Evolutionary conservation across 2,113 vertebrate genomes (phyloP).

Genomic region (Alexandromys fortis): DNA sequence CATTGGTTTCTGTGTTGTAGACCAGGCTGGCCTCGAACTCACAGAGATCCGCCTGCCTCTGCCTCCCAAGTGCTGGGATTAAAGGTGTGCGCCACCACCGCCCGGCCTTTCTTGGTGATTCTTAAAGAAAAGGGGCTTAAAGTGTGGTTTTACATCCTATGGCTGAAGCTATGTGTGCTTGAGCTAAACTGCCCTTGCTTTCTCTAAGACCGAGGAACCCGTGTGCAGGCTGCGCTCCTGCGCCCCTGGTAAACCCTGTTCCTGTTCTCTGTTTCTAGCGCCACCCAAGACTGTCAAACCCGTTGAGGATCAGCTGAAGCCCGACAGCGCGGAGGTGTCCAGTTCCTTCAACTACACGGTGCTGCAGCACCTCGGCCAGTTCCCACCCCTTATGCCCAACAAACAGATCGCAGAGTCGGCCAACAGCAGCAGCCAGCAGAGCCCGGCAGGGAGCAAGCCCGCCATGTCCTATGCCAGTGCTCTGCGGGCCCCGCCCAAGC

Average conservation of each 20-base stretch:
- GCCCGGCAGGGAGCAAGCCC: slow-evolving; percentile 88
- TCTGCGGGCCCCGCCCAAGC: slow-evolving; percentile 96
- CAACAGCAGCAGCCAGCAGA: slow-evolving; percentile 85
- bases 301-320: slow-evolving; percentile 92
- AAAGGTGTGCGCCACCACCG: too few species aligned
- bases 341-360: slow-evolving; percentile 91
- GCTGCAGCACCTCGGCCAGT: slow-evolving; percentile 98
- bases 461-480: slow-evolving; percentile 99
- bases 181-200: not conserved
- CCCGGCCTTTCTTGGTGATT: not conserved
- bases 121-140: not conserved
- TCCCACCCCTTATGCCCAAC: slow-evolving; percentile 97
- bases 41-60: too few species aligned
- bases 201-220: accelerated
- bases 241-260: not conserved
- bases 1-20: not conserved
- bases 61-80: too few species aligned
- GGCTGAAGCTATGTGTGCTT: not conserved
- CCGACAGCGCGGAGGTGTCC: slow-evolving; percentile 89
- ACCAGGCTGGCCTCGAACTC: too few species aligned
- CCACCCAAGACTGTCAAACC: slow-evolving; percentile 91
- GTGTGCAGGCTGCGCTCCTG: accelerated
- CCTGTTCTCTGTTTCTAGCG: slow-evolving; percentile 83
- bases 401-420: slow-evolving; percentile 92
- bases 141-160: not conserved